A percentile compares a stretch with the other conserved stretches of the same genome.
These are phyloP conservation scores for Aquatica leii DNA, from an alignment of 2,888 invertebrate species.

Conservation along the genomic window DNA sequence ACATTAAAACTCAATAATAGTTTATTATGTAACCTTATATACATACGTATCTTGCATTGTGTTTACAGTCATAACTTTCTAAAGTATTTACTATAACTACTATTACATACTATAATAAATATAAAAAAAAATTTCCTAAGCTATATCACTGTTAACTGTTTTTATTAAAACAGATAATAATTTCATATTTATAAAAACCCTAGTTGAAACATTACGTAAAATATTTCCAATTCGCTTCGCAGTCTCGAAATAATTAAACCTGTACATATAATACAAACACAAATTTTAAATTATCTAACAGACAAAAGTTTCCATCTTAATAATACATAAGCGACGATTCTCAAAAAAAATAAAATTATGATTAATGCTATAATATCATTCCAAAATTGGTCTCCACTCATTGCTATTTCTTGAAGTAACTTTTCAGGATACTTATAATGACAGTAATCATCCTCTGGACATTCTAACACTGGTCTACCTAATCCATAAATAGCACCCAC, in stretches of 20 bases:
- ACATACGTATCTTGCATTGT: no score
- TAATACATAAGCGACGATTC: constrained; percentile 74
- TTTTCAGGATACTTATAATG: constrained; percentile 83
- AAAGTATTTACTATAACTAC: no score
- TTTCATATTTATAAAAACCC: no score
- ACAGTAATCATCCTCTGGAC: constrained; percentile 76
- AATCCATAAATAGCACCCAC: constrained; percentile 86
- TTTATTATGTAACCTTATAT: no score
- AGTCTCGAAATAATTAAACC: constrained; percentile 1
- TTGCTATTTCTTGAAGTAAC: constrained; percentile 84
- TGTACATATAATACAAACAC: constrained; percentile 6
- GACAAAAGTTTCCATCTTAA: constrained; percentile 80
- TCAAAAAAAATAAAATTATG: constrained; percentile 71
- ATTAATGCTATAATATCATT: constrained; percentile 80
- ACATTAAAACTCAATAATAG: no score
- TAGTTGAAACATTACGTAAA: constrained; percentile 6
- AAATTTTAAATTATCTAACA: constrained; percentile 63
- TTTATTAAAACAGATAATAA: no score
- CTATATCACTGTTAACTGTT: no score
- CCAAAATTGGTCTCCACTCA: constrained; percentile 83
- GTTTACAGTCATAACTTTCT: no score
- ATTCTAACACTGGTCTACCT: constrained; percentile 77
- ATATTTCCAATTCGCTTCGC: background rate
- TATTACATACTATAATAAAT: no score
- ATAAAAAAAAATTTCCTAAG: no score